Evolutionary conservation across 2,797 vertebrate species (phyloP).

Genomic region (Neosilurus mollespiculum): DNA sequence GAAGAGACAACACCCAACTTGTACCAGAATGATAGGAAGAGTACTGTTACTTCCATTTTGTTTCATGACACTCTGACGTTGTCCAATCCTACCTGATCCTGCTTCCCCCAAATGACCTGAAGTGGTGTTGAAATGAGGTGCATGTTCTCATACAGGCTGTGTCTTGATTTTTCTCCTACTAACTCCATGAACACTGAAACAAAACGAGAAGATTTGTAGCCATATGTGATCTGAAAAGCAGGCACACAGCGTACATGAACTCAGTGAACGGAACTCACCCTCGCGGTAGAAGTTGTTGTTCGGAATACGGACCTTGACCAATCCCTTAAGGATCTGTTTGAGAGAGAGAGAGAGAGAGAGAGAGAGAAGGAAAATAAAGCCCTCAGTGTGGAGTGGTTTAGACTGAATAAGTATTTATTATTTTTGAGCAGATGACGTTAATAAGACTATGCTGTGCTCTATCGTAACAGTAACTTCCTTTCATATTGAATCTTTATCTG

Average conservation of each 20-base stretch:
- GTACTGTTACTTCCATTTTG: background rate
- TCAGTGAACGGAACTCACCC: constrained; percentile 67
- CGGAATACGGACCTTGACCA: constrained; percentile 81
- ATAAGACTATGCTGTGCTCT: no score
- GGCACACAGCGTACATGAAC: background rate
- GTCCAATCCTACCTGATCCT: constrained; percentile 83
- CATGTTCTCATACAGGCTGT: constrained; percentile 83
- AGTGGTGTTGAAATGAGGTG: constrained; percentile 82
- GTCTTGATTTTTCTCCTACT: constrained; percentile 77
- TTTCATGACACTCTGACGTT: background rate
- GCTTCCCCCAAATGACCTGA: constrained; percentile 93
- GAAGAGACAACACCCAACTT: no score
- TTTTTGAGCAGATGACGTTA: background rate
- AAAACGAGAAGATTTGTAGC: background rate
- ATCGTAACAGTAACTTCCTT: no score
- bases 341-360: constrained; percentile 1
- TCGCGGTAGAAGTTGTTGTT: constrained; percentile 84
- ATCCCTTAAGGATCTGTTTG: constrained; percentile 82
- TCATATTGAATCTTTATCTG: no score
- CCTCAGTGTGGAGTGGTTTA: background rate
- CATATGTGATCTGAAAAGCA: background rate
- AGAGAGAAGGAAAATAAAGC: background rate
- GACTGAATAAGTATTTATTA: background rate
- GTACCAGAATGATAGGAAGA: no score
- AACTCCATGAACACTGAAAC: constrained; percentile 85